These are phyloP conservation scores for Hipposideros larvatus DNA, from an alignment of 2,797 vertebrate genomes.

Conservation along the genomic window DNA sequence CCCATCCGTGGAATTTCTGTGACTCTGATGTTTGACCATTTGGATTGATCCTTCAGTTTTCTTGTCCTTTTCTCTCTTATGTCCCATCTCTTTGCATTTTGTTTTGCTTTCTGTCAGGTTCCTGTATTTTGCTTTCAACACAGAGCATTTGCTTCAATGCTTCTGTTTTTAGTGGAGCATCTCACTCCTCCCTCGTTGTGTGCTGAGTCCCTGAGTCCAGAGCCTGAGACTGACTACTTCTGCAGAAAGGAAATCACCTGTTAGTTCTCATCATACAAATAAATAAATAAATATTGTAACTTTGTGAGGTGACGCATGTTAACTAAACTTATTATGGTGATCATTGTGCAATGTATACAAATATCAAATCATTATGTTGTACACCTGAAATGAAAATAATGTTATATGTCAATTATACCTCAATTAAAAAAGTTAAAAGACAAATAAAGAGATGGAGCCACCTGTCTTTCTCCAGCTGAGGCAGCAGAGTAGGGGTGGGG, in stretches of 20 bases:
- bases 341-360: too few relatives aligned
- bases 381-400: too few relatives aligned
- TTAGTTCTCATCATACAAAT: not conserved
- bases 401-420: too few relatives aligned
- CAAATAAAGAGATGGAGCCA: not conserved
- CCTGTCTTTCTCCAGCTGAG: not conserved
- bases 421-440: too few relatives aligned
- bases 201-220: not conserved
- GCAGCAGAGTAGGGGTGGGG: not conserved
- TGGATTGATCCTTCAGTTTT: not conserved
- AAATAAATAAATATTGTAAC: not conserved
- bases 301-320: not conserved
- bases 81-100: constrained; percentile 18
- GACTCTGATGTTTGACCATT: not conserved
- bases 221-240: not conserved
- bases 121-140: not conserved
- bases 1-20: not conserved
- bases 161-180: not conserved
- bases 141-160: not conserved
- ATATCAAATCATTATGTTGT: too few relatives aligned
- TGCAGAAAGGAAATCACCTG: not conserved
- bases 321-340: too few relatives aligned
- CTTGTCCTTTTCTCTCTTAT: not conserved
- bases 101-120: not conserved
- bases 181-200: not conserved